phyloP scores from a whole-genome alignment of 2,888 invertebrate genomes.

The Busseola fusca region DNA sequence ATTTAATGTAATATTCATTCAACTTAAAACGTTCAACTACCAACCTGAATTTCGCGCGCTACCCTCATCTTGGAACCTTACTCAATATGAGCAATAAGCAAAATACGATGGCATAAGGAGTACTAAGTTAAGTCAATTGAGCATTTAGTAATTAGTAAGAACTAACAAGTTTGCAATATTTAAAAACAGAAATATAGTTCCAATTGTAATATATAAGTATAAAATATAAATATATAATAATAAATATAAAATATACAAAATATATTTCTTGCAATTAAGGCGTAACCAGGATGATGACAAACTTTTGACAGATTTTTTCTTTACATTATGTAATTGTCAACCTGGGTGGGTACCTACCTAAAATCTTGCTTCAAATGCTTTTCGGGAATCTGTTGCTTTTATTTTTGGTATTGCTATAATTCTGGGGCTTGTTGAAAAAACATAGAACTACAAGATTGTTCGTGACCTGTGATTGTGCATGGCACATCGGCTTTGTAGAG shows the following conservation, averaged over 20 bases:
- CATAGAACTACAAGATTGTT: not conserved
- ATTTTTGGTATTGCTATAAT: not conserved
- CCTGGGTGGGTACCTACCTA: too few relatives aligned
- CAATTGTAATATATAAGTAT: too few relatives aligned
- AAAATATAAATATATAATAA: too few relatives aligned
- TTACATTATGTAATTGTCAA: not conserved
- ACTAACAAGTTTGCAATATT: not conserved
- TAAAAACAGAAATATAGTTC: not conserved
- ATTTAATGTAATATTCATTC: not conserved
- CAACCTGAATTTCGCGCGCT: too few relatives aligned
- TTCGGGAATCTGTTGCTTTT: not conserved
- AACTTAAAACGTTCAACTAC: too few relatives aligned
- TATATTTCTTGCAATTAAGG: not conserved
- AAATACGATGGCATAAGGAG: not conserved
- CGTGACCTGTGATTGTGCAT: not conserved
- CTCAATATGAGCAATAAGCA: too few relatives aligned
- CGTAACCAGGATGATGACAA: slow-evolving; percentile 8
- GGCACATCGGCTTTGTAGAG: not conserved
- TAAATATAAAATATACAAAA: not conserved
- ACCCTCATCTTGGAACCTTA: not conserved
- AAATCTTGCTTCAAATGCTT: slow-evolving; percentile 1
- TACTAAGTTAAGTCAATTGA: not conserved
- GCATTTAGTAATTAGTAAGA: not conserved
- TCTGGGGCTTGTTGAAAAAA: not conserved
- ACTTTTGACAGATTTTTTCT: too few relatives aligned